A percentile compares a stretch with the other conserved stretches of the same genome.
phyloP scores from a whole-genome alignment of 2,797 vertebrate genomes.

The Molothrus ater region DNA sequence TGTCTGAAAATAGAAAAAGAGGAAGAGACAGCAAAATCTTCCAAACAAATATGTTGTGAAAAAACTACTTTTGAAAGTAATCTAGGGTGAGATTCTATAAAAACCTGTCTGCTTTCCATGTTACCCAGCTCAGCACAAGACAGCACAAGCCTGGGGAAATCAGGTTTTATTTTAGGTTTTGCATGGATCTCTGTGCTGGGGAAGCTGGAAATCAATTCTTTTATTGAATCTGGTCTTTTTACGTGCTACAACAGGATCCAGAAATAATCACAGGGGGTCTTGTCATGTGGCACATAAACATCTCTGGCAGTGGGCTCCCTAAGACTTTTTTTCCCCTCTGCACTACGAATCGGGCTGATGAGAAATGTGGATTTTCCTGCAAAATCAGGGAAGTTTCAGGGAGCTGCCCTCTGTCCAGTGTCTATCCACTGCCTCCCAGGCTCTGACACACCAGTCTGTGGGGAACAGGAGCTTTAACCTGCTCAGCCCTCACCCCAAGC shows the following conservation, averaged over 20 bases:
- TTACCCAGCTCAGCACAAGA: conserved; percentile 68
- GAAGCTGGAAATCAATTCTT: conserved; percentile 71
- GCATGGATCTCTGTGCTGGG: conserved; percentile 57
- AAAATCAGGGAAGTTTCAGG: not conserved
- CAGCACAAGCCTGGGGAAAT: conserved; percentile 73
- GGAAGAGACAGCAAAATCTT: conserved; percentile 66
- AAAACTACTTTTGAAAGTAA: conserved; percentile 75
- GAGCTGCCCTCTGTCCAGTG: not conserved
- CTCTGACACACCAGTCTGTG: not conserved
- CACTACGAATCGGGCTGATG: not conserved
- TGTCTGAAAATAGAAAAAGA: conserved; percentile 71
- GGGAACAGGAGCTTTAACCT: not conserved
- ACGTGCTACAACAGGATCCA: conserved; percentile 71
- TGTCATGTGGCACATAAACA: conserved; percentile 61
- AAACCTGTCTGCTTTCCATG: conserved; percentile 69
- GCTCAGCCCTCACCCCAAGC: not conserved
- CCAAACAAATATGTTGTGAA: conserved; percentile 71
- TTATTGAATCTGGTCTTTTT: conserved; percentile 71
- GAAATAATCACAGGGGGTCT: conserved; percentile 59
- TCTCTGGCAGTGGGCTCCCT: conserved; percentile 40
- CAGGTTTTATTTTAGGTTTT: conserved; percentile 73
- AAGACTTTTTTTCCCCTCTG: not conserved
- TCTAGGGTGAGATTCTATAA: conserved; percentile 74
- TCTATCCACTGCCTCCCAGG: not conserved
- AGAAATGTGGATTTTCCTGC: not conserved